Conservation (phyloP, 2,113 vertebrate species). For the Orthonyx spaldingii region DNA sequence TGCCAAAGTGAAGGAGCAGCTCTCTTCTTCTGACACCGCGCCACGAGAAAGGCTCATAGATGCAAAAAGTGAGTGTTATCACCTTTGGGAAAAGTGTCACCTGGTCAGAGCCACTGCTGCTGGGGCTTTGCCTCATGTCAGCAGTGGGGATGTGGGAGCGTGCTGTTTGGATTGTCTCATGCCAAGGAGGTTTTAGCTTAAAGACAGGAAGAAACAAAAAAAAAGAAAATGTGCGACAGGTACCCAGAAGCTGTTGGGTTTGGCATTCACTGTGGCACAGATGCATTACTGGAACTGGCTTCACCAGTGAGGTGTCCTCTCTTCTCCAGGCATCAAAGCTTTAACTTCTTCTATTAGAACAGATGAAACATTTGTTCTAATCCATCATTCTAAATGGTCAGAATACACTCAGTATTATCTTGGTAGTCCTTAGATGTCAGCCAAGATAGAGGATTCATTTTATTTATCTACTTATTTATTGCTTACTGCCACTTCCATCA, state of each 20-base stretch:
- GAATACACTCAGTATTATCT: background rate
- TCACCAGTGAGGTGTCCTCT: background rate
- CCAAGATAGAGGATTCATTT: background rate
- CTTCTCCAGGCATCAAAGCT: background rate
- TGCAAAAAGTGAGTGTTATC: constrained; percentile 87
- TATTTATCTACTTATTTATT: background rate
- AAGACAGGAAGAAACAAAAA: background rate
- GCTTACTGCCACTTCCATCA: background rate
- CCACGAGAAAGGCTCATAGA: constrained; percentile 96
- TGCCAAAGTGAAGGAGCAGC: constrained; percentile 99
- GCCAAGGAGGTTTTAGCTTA: background rate
- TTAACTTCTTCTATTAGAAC: background rate
- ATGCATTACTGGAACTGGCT: background rate
- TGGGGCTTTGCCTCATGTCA: background rate
- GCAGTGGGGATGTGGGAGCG: background rate
- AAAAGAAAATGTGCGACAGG: background rate
- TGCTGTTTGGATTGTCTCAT: background rate
- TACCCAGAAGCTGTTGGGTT: background rate
- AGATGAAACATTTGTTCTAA: background rate
- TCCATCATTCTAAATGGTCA: background rate
- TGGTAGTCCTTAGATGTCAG: background rate
- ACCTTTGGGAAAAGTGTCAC: background rate
- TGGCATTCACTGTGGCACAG: background rate
- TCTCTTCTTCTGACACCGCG: constrained; percentile 93
- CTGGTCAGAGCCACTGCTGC: background rate